phyloP scores from a whole-genome alignment of 2,113 vertebrate species.

The Gyps fulvus region DNA sequence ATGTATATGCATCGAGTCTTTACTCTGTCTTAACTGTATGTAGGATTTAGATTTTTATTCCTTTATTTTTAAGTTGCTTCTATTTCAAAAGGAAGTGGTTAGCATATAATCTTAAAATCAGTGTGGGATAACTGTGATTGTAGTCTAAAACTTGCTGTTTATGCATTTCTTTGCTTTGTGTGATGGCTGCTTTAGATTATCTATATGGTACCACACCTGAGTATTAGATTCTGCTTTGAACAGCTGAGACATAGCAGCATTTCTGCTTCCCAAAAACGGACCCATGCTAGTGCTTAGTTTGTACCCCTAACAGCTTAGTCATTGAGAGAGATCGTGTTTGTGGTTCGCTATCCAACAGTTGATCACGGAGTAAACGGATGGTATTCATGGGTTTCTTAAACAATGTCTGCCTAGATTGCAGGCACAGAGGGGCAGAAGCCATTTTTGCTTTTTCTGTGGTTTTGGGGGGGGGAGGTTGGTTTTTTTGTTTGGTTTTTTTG shows the following conservation, averaged over 20 bases:
- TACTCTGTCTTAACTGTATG: background rate
- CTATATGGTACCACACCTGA: background rate
- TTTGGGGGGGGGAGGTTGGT: too few relatives aligned
- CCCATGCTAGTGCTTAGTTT: background rate
- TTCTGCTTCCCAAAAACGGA: background rate
- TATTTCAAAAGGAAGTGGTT: background rate
- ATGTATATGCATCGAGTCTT: background rate
- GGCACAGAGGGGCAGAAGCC: background rate
- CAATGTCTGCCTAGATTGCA: background rate
- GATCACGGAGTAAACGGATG: background rate
- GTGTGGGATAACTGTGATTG: background rate
- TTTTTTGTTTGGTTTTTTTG: too few relatives aligned
- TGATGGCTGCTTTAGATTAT: background rate
- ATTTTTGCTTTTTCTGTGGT: background rate
- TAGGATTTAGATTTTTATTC: background rate
- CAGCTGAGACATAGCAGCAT: background rate
- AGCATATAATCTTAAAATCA: background rate
- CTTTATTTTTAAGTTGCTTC: background rate
- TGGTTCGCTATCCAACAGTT: background rate
- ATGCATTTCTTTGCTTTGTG: background rate
- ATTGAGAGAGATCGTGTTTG: background rate
- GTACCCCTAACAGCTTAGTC: background rate
- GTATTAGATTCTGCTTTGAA: background rate
- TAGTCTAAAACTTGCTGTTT: background rate
- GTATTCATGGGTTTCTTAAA: background rate